Evolutionary conservation across 2,888 invertebrate genomes (phyloP).

Genomic region (Diloba caeruleocephala): DNA sequence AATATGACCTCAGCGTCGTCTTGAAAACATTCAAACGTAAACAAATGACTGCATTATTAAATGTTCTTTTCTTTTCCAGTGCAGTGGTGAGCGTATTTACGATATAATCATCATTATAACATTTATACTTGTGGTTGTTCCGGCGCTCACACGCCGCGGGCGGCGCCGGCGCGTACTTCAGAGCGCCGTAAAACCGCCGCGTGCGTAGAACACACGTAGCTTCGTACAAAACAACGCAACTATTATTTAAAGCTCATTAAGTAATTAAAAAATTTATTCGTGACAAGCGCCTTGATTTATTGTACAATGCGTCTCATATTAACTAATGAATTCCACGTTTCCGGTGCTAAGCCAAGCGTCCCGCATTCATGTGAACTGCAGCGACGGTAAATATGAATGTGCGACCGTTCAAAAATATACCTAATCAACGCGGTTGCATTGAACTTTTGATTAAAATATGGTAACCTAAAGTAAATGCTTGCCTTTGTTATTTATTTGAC

Average conservation of each 20-base stretch:
- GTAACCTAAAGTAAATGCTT: constrained; percentile 4
- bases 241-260: constrained; percentile 36
- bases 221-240: background rate
- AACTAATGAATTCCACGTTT: constrained; percentile 32
- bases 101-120: constrained; percentile 3
- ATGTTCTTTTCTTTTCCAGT: constrained; percentile 8
- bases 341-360: constrained; percentile 10
- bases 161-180: constrained; percentile 6
- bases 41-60: background rate
- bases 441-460: constrained; percentile 8
- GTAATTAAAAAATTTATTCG: constrained; percentile 37
- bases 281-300: constrained; percentile 47
- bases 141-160: constrained; percentile 13
- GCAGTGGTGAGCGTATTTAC: background rate
- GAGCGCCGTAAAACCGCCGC: constrained; percentile 16
- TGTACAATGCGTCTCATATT: constrained; percentile 9
- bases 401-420: constrained; percentile 2
- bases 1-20: no score
- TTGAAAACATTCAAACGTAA: no score
- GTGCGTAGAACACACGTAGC: background rate
- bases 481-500: constrained; percentile 10
- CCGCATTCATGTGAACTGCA: constrained; percentile 18
- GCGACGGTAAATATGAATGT: background rate
- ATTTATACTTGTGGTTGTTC: background rate
- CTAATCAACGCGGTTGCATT: constrained; percentile 4